A percentile compares a stretch with the other conserved stretches of the same genome.
These are phyloP conservation scores for Drosophila algonquin DNA, from an alignment of 2,888 invertebrate genomes.

Conservation along the genomic window DNA sequence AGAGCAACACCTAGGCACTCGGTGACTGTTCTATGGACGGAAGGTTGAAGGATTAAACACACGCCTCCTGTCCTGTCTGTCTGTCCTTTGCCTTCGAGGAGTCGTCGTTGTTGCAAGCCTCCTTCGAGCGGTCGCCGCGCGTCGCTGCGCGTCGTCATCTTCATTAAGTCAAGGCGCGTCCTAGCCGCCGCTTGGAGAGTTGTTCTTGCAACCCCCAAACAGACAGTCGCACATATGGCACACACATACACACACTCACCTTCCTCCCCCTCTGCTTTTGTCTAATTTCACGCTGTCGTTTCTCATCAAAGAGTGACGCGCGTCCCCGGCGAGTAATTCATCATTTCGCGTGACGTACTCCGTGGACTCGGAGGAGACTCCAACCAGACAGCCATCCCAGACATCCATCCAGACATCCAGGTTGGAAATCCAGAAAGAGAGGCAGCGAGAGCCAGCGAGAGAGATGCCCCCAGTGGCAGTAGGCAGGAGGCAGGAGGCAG, in stretches of 20 bases:
- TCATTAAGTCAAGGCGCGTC: conserved; percentile 76
- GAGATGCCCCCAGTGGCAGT: neutral
- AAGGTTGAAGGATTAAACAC: conserved; percentile 66
- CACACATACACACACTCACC: conserved; percentile 21
- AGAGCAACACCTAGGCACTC: conserved; percentile 52
- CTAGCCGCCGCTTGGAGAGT: conserved; percentile 12
- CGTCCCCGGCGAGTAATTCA: conserved; percentile 80
- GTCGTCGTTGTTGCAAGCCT: neutral
- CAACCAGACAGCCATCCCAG: conserved; percentile 15
- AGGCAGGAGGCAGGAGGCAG: conserved; percentile 18
- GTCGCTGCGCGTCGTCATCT: conserved; percentile 60
- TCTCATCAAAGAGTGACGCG: conserved; percentile 78
- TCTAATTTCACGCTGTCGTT: conserved; percentile 80
- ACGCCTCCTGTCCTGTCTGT: conserved; percentile 42
- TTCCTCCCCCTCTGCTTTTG: conserved; percentile 58
- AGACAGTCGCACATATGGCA: conserved; percentile 51
- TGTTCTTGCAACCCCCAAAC: conserved; percentile 39
- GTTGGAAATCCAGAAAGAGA: neutral
- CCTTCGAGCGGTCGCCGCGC: conserved; percentile 7
- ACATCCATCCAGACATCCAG: neutral
- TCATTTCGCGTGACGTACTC: conserved; percentile 79
- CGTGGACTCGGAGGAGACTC: conserved; percentile 13
- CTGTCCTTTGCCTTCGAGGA: conserved; percentile 4
- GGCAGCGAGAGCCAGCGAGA: neutral
- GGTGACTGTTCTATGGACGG: neutral